Evolutionary conservation across 2,113 vertebrate genomes (phyloP).

Genomic region (Pogonocichla stellata): DNA sequence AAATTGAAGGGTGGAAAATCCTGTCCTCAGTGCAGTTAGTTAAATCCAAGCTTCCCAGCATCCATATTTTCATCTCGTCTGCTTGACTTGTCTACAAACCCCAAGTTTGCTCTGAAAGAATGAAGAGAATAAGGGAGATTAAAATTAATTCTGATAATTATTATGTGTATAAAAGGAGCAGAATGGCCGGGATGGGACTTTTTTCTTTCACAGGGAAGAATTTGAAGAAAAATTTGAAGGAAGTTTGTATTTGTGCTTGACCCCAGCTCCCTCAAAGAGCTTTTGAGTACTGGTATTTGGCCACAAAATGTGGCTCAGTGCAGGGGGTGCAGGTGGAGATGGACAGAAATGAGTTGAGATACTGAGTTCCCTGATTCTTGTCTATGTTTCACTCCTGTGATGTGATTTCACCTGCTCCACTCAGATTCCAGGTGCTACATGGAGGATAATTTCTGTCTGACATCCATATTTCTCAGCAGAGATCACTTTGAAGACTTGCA

Average conservation of each 20-base stretch:
- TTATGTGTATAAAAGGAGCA: neutral
- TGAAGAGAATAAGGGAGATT: neutral
- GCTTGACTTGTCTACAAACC: neutral
- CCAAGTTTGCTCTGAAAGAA: neutral
- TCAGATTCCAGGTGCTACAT: neutral
- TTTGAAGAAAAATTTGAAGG: neutral
- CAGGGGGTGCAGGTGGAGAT: neutral
- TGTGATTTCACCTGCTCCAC: neutral
- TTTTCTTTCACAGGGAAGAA: neutral
- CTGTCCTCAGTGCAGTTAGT: neutral
- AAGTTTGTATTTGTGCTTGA: neutral
- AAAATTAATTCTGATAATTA: neutral
- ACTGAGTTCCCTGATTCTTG: neutral
- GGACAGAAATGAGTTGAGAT: neutral
- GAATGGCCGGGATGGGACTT: neutral
- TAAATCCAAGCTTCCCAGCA: neutral
- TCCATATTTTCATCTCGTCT: neutral
- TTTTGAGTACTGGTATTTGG: neutral
- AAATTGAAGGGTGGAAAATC: neutral
- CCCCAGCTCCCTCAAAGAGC: neutral
- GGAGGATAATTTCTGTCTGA: neutral
- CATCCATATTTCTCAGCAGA: neutral
- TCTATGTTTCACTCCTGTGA: neutral
- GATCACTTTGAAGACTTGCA: neutral
- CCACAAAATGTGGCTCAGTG: neutral